A percentile compares a stretch with the other conserved stretches of the same genome.
Evolutionary conservation across 1,140 invertebrate genomes (phyloP).

Genomic region (Drosophila nikananu): DNA sequence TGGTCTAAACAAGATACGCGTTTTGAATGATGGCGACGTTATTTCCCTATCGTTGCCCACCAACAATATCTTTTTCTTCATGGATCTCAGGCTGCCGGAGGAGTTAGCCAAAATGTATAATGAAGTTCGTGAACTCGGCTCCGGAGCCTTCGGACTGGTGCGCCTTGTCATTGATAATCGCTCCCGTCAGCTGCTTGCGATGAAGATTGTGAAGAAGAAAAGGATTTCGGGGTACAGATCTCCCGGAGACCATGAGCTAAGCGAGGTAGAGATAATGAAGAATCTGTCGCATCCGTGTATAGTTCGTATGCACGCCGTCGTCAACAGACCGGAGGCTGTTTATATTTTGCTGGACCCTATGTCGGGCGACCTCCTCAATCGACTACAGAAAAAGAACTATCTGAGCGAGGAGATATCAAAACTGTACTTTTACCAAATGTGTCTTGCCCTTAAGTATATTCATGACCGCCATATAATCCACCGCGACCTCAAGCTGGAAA

Average conservation of each 20-base stretch:
- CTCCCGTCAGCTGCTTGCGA: constrained; percentile 90
- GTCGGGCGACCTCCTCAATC: constrained; percentile 93
- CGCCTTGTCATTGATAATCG: constrained; percentile 89
- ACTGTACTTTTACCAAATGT: constrained; percentile 94
- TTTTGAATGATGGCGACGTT: constrained; percentile 88
- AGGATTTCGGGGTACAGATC: constrained; percentile 85
- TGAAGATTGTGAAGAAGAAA: constrained; percentile 94
- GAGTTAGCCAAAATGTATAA: constrained; percentile 89
- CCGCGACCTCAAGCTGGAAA: constrained; percentile 95
- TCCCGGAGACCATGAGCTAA: constrained; percentile 86
- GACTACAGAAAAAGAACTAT: constrained; percentile 87
- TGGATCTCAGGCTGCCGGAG: constrained; percentile 88
- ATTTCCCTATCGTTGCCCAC: constrained; percentile 87
- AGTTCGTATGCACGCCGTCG: constrained; percentile 91
- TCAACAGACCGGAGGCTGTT: constrained; percentile 90
- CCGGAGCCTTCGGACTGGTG: constrained; percentile 92
- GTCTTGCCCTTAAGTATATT: constrained; percentile 92
- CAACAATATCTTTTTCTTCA: constrained; percentile 89
- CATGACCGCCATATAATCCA: constrained; percentile 93
- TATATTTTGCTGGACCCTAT: constrained; percentile 95
- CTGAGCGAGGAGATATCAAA: constrained; percentile 90
- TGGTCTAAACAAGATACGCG: constrained; percentile 87
- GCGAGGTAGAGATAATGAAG: constrained; percentile 93
- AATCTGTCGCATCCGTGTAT: constrained; percentile 91
- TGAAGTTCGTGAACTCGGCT: constrained; percentile 89